phyloP scores from a whole-genome alignment of 2,113 vertebrate genomes.

The Bubo blakistoni region DNA sequence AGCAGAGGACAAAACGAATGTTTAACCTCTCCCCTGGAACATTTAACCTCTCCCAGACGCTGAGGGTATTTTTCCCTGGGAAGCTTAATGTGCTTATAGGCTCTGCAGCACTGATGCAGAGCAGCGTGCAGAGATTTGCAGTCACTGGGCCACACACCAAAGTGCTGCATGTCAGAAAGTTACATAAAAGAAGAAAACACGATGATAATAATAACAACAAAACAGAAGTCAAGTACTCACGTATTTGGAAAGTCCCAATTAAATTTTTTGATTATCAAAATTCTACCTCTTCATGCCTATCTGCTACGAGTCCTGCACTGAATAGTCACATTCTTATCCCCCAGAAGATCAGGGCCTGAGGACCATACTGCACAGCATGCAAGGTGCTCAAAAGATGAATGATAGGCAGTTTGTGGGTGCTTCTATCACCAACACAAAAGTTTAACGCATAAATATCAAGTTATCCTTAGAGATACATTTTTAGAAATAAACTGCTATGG shows the following conservation, averaged over 20 bases:
- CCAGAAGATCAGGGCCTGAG: neutral
- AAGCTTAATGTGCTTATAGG: constrained; percentile 23
- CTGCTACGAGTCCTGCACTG: neutral
- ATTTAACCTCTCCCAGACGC: constrained; percentile 56
- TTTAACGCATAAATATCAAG: neutral
- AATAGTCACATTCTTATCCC: neutral
- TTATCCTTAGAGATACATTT: neutral
- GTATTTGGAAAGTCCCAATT: neutral
- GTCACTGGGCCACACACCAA: neutral
- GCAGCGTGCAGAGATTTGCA: neutral
- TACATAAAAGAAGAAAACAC: neutral
- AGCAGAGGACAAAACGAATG: constrained; percentile 49
- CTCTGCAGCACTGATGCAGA: neutral
- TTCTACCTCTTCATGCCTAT: neutral
- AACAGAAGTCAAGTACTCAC: neutral
- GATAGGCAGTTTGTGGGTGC: neutral
- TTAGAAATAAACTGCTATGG: neutral
- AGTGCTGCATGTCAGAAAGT: neutral
- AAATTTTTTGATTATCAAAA: neutral
- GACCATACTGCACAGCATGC: neutral
- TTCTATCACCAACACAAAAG: neutral
- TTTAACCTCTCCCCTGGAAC: constrained; percentile 49
- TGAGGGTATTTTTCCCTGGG: constrained; percentile 9
- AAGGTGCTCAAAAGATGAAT: neutral
- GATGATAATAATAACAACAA: neutral